Base-by-base conservation (phyloP, 2,113 vertebrate genomes). In the Baryphthengus martii region DNA sequence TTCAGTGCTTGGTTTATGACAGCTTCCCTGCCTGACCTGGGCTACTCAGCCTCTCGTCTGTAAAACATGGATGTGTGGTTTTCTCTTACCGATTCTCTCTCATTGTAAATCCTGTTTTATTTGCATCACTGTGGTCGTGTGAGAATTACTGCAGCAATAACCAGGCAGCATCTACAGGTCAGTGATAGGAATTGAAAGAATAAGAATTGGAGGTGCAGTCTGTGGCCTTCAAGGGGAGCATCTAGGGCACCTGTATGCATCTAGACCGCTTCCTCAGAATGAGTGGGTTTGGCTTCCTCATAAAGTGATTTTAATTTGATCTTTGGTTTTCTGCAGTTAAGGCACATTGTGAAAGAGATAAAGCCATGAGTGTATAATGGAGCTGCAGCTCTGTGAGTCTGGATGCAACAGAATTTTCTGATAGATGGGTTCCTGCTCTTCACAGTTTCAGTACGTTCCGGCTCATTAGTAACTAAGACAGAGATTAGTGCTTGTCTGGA, bases 201-300 rank as follows among this genome's bases (percentile, higher is more conserved):
- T 31, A 72, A 56, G 49, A 88, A 61, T 21, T 79, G 44, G 28
- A 52, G 23, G 50, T 77, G 31, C 61, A 47, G 31, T 67, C 47
- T 85, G 29, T 40, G 16, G 17, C 39, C 26, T 67, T 71, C 33
- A 29, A n/a, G 8, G 29, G 11, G 21, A 65, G 4, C 33, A 42
- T 20, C 11, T 63, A 9, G 23, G 19, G 7, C 35, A 83, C 33
- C 39, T 61, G 0, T 55, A 18, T n/a, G n/a, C 0, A 0, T 45
- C 44, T 74, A 39, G 17, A 15, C 33, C 26, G 49, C 37, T 91
- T 52, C 73, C 25, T 26, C 26, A 58, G 25, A 53, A 62, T 23
- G 11, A 6, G 5, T 76, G 17, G 28, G 7, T 70, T 95, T 63
- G 61, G 15, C 24, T 90, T 92, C 8, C 17, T 83, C 35, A 17